Base-by-base conservation (phyloP, 2,888 invertebrate species). In the Scaptomyza reducta region DNA sequence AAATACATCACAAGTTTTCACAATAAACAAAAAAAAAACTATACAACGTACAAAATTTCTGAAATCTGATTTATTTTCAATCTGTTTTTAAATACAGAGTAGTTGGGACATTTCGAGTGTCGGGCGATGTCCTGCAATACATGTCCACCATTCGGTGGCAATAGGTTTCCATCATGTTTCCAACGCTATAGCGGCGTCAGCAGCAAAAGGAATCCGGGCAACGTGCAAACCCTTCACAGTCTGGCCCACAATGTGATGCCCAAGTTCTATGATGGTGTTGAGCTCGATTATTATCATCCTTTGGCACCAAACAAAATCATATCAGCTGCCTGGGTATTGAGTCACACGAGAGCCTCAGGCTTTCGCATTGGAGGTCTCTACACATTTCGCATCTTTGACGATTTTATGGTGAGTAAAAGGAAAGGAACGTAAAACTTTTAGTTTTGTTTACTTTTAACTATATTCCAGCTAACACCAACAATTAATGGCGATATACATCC, bases 401-500 rank as follows among this genome's bases (percentile, higher is more conserved):
- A 91, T 68, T 59, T 91, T 10, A 78, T 92, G 89, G 92, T 91
- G 46, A 83, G 78, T 62, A 4, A 38, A 1, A 6, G 2, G 0
- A 4, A 9, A 4, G 2, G 1, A 16, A 6, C 7, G n/a, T 7
- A 7, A 18, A n/a, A 18, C 7, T 3, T 6, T 14, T 6, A 38
- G 1, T 1, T 10, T 7, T 38, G 7, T 14, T n/a, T n/a, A 13
- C n/a, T n/a, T 13, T 2, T 35, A 14, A 16, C 14, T 38, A 16
- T 11, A 11, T 6, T 31, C 0, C 14, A 92, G 92, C 77, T 88
- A 57, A 91, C 91, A 3, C 92, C 92, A 31, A 90, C 87, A 6
- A 87, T 92, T 40, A 70, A 79, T 18, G 91, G 91, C 2, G 91
- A 92, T 62, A 90, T 92, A 35, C 90, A 92, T 78, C 92, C 92